Evolutionary conservation across 2,888 invertebrate species (phyloP), one percentile per base, ranked within the genome.

Genomic region (Apoderus coryli): DNA sequence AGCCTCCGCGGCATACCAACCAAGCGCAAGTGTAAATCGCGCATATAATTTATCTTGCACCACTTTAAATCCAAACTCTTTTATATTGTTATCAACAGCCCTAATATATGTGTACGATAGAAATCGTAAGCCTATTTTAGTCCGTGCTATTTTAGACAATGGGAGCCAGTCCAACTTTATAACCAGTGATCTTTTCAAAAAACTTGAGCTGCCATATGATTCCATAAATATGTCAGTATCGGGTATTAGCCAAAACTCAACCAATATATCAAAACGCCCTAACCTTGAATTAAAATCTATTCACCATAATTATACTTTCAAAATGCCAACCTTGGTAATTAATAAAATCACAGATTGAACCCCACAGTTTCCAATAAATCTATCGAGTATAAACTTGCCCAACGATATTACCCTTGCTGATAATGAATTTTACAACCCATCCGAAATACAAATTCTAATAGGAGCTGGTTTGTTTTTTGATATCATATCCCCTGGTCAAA

Each of bases 261-360:
- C 14, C 4, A 26, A 26, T 14, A n/a, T n/a, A n/a, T n/a, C n/a
- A n/a, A 16, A 28, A n/a, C 28, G 28, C 5, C 14, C 28, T 10
- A 10, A 28, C 9, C 16, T 28, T 7, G 6, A 28, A 9, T 16
- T 28, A 14, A 28, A 28, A 28, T 28, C 28, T 4, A 16, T 14
- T 9, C 6, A 13, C 4, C 10, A 5, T 16, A 16, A 16, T 16
- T 28, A 7, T 16, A 9, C 28, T 28, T 10, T 16, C 5, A 28
- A 28, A 4, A 28, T 28, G 16, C 28, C 28, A 5, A 10, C 28
- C 7, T 28, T 28, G 10, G 28, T 28, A 9, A 28, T 28, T 7
- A 14, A 7, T 6, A 28, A 28, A 28, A 28, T 28, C 4, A 28
- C 16, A 16, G 28, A 28, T 5, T 16, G 14, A 12, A 7, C n/a